These are phyloP conservation scores for Dicycla oo DNA, from an alignment of 2,888 invertebrate species.

Conservation along the genomic window DNA sequence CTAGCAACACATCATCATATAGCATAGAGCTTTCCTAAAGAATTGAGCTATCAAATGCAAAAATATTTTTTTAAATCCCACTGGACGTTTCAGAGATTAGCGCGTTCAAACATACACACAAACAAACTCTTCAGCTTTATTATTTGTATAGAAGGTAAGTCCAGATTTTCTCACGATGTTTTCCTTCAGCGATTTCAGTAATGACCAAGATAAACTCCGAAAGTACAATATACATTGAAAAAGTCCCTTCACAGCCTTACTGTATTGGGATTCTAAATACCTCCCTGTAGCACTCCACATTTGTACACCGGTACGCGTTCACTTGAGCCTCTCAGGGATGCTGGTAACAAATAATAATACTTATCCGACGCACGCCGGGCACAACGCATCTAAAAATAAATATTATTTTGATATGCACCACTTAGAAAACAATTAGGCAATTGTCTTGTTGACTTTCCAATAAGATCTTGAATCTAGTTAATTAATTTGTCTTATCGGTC, in stretches of 20 bases:
- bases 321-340: slow-evolving; percentile 40
- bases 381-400: slow-evolving; percentile 29
- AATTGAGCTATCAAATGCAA: no score
- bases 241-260: neutral
- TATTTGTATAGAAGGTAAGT: no score
- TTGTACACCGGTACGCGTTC: slow-evolving; percentile 36
- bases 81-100: no score
- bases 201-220: no score
- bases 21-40: no score
- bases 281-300: slow-evolving; percentile 40
- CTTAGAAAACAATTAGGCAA: slow-evolving; percentile 29
- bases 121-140: no score
- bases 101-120: no score
- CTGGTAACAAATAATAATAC: slow-evolving; percentile 58
- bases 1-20: no score
- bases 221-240: no score
- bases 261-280: slow-evolving; percentile 5
- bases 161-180: no score
- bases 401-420: slow-evolving; percentile 37
- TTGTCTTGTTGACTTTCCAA: slow-evolving; percentile 22
- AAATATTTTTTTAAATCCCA: no score
- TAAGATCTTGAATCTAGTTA: neutral
- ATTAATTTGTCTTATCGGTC: neutral
- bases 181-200: no score
- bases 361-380: slow-evolving; percentile 1